These are phyloP conservation scores for Xiphias gladius DNA, from an alignment of 2,113 vertebrate genomes.

Conservation along the genomic window DNA sequence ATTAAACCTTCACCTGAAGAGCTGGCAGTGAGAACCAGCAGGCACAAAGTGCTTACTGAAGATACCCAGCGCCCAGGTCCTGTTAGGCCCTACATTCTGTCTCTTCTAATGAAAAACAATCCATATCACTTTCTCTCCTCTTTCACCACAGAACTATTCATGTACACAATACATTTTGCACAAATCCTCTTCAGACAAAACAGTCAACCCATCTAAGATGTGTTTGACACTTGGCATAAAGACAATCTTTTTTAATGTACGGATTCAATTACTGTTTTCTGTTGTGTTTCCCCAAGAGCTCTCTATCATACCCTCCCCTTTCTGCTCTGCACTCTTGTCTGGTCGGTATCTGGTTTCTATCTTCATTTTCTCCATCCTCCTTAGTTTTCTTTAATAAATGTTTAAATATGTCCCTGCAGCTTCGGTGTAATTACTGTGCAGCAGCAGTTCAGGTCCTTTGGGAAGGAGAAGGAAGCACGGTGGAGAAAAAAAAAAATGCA, in stretches of 20 bases:
- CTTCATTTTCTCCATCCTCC: conserved; percentile 76
- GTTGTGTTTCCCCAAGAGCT: conserved; percentile 49
- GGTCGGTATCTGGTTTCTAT: conserved; percentile 64
- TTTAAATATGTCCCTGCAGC: conserved; percentile 85
- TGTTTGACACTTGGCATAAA: conserved; percentile 28
- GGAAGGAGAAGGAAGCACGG: conserved; percentile 46
- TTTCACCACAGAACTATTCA: conserved; percentile 5
- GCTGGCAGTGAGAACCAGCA: conserved; percentile 39
- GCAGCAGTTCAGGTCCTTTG: conserved; percentile 73
- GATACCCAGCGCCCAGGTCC: conserved; percentile 23
- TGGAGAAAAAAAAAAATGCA: conserved; percentile 9
- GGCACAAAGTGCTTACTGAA: conserved; percentile 16
- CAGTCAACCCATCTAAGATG: conserved; percentile 6
- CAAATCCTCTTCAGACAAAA: conserved; percentile 39
- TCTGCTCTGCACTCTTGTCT: conserved; percentile 63
- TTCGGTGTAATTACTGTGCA: conserved; percentile 85
- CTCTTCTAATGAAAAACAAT: conserved; percentile 43
- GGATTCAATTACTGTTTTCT: conserved; percentile 65
- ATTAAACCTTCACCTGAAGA: conserved; percentile 17
- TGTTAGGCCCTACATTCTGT: conserved; percentile 15
- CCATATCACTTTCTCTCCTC: conserved; percentile 25
- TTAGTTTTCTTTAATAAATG: conserved; percentile 84
- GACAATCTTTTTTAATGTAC: conserved; percentile 37
- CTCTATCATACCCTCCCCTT: conserved; percentile 30
- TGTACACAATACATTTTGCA: conserved; percentile 1